Conservation (phyloP, 2,113 vertebrate genomes). For the Anser brachyrhynchus region DNA sequence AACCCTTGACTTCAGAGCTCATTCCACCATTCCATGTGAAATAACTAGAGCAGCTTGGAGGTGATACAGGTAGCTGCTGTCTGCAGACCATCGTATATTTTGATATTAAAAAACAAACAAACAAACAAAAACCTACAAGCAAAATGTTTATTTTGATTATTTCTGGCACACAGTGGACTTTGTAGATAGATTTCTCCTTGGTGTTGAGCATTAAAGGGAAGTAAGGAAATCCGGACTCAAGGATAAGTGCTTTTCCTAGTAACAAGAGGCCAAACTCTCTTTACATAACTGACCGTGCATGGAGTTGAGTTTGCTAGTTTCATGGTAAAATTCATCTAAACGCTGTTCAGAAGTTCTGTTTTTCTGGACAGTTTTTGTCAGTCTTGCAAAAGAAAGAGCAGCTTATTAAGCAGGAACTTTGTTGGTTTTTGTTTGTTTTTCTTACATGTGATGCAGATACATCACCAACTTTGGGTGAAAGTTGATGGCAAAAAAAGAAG, state of each 20-base stretch:
- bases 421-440: background rate
- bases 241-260: background rate
- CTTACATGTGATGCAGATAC: accelerated
- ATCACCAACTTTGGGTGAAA: background rate
- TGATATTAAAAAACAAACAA: background rate
- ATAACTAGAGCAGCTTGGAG: background rate
- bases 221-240: background rate
- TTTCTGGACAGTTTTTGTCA: background rate
- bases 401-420: background rate
- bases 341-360: background rate
- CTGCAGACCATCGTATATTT: background rate
- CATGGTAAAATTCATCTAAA: background rate
- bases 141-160: background rate
- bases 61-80: background rate
- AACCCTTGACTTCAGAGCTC: background rate
- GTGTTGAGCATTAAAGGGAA: background rate
- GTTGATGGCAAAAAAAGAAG: background rate
- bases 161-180: background rate
- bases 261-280: background rate
- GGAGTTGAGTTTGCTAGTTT: background rate
- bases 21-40: background rate
- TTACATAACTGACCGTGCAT: background rate
- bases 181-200: background rate
- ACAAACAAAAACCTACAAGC: background rate
- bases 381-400: background rate